Conservation (phyloP, 2,113 vertebrate genomes). For the Leucoraja erinaceus region DNA sequence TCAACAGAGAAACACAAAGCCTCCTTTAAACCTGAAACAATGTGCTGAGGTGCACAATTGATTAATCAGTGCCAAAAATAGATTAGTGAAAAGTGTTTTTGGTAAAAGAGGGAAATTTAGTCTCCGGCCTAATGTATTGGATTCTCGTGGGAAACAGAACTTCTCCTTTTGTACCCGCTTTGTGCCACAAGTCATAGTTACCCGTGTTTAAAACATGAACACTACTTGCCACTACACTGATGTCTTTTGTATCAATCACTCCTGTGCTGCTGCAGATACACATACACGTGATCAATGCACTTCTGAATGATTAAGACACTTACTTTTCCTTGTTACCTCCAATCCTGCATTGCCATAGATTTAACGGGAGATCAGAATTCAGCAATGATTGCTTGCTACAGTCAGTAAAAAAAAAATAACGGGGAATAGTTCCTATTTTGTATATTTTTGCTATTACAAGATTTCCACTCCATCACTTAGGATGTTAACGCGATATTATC, state of each 20-base stretch:
- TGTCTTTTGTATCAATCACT: background rate
- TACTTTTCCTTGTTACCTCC: background rate
- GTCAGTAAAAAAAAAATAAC: constrained; percentile 55
- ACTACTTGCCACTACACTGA: background rate
- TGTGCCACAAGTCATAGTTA: background rate
- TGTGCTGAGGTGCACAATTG: background rate
- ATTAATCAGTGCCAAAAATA: constrained; percentile 4
- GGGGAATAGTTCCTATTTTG: constrained; percentile 72
- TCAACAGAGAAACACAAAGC: background rate
- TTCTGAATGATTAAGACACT: constrained; percentile 39
- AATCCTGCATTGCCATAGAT: constrained; percentile 47
- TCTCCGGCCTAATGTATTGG: background rate
- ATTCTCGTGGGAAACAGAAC: background rate
- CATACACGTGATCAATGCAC: constrained; percentile 53
- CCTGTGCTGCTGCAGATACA: background rate
- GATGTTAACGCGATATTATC: constrained; percentile 55
- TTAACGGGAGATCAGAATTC: constrained; percentile 50
- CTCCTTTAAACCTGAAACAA: background rate
- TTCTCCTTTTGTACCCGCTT: background rate
- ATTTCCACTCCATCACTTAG: constrained; percentile 57
- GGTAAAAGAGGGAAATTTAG: background rate
- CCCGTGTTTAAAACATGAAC: background rate
- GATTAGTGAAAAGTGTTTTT: background rate
- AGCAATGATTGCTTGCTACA: constrained; percentile 65
- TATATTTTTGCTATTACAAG: constrained; percentile 86